Evolutionary conservation across 2,113 vertebrate species (phyloP).

Genomic region (Trematomus loennbergii): DNA sequence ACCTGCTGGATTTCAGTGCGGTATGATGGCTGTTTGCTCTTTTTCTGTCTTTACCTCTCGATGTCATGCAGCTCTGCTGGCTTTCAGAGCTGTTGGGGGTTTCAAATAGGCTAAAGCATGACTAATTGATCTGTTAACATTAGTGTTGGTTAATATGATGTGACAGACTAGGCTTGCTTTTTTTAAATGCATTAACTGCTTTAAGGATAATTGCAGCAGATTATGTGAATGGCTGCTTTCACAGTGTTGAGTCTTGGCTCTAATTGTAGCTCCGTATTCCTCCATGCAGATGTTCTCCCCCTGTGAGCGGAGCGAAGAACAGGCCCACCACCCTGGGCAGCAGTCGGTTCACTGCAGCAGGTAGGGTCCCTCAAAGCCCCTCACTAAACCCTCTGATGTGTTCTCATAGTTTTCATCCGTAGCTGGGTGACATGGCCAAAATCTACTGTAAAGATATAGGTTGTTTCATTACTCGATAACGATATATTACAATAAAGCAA

Average conservation of each 20-base stretch:
- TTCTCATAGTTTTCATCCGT: neutral
- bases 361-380: constrained; percentile 83
- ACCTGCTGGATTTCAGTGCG: constrained; percentile 99
- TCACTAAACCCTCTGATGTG: constrained; percentile 9
- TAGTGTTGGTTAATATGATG: neutral
- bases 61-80: neutral
- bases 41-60: constrained; percentile 8
- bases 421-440: no score
- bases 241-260: neutral
- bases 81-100: constrained; percentile 15
- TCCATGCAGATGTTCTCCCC: constrained; percentile 97
- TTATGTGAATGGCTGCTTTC: neutral
- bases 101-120: constrained; percentile 5
- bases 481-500: no score
- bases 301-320: constrained; percentile 96
- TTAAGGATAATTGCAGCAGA: neutral
- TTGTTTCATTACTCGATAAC: no score
- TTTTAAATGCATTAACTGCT: neutral
- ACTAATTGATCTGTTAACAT: constrained; percentile 2
- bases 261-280: constrained; percentile 34
- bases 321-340: constrained; percentile 97
- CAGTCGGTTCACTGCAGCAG: constrained; percentile 97
- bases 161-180: neutral
- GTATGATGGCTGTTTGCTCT: constrained; percentile 82
- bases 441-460: no score